A percentile compares a stretch with the other conserved stretches of the same genome.
Conservation (phyloP, 92 coral and sea anemone species). For the Phymanthus crucifer region DNA sequence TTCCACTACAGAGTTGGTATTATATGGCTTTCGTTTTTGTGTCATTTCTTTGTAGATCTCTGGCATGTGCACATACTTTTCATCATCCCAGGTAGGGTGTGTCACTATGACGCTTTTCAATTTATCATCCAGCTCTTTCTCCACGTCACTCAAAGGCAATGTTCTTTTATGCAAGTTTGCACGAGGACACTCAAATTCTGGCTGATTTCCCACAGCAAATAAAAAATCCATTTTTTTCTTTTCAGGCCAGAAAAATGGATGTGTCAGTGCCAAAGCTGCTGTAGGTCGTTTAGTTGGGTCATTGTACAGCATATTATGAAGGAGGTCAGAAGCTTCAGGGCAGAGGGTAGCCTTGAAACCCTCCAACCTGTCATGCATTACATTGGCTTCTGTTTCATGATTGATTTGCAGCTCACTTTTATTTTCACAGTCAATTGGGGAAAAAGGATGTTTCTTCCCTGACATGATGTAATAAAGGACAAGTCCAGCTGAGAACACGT, state of each 20-base stretch:
- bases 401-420: background rate
- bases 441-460: conserved; percentile 53
- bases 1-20: conserved; percentile 28
- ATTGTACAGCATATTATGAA: conserved; percentile 20
- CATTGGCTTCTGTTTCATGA: conserved; percentile 46
- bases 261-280: conserved; percentile 23
- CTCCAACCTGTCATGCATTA: background rate
- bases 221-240: conserved; percentile 47
- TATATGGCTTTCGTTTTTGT: conserved; percentile 5
- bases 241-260: conserved; percentile 63
- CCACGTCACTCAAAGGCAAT: conserved; percentile 25
- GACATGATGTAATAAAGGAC: conserved; percentile 43
- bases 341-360: conserved; percentile 10
- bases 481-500: conserved; percentile 50
- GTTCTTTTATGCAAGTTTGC: background rate
- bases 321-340: conserved; percentile 53
- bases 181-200: conserved; percentile 48
- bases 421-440: conserved; percentile 6
- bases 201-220: conserved; percentile 52
- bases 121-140: conserved; percentile 6
- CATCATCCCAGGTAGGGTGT: background rate
- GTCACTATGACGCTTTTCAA: background rate
- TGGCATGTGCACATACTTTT: conserved; percentile 18
- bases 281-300: conserved; percentile 35
- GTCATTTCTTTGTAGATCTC: conserved; percentile 27